These are phyloP conservation scores for Monochamus saltuarius DNA, from an alignment of 1,140 invertebrate genomes.

Conservation along the genomic window DNA sequence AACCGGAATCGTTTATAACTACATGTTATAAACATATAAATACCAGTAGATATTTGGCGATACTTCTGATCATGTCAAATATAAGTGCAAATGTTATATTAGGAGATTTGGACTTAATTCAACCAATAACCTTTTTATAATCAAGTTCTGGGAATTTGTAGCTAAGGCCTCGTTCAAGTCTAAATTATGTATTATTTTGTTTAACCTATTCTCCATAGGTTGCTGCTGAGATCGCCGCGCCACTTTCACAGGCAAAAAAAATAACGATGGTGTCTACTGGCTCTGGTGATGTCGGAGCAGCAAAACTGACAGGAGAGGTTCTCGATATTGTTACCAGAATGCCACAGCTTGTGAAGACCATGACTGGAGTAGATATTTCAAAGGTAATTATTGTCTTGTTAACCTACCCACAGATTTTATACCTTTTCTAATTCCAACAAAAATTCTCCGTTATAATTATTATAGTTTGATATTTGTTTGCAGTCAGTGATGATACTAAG, in stretches of 20 bases:
- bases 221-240: conserved; percentile 91
- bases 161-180: too few species aligned
- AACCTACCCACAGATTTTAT: neutral
- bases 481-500: too few species aligned
- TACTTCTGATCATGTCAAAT: too few species aligned
- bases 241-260: conserved; percentile 88
- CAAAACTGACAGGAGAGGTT: conserved; percentile 91
- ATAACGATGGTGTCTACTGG: conserved; percentile 88
- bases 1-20: too few species aligned
- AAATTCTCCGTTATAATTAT: conserved; percentile 1
- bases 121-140: too few species aligned
- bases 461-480: neutral
- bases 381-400: conserved; percentile 60
- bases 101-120: too few species aligned
- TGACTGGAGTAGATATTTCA: conserved; percentile 91
- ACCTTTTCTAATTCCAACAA: neutral
- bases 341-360: conserved; percentile 82
- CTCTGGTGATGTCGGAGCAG: conserved; percentile 87
- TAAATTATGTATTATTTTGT: neutral
- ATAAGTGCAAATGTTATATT: too few species aligned
- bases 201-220: conserved; percentile 28
- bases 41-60: too few species aligned
- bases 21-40: too few species aligned
- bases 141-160: too few species aligned
- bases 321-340: conserved; percentile 89